phyloP scores from a whole-genome alignment of 2,797 vertebrate species.

The Glyptemys insculpta region DNA sequence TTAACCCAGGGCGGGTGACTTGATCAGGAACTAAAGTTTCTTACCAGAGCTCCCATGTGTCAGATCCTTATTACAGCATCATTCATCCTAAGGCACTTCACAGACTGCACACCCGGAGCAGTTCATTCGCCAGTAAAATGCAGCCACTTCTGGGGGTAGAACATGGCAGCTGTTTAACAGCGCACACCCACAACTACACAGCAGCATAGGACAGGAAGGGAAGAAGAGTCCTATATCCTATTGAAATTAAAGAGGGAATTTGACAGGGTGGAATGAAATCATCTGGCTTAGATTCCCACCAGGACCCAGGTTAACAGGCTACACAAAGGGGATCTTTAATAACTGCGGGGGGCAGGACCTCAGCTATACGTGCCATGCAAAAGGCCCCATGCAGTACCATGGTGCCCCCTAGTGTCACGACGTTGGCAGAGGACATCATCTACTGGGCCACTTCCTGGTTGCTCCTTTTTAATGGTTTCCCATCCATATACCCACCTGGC shows the following conservation, averaged over 20 bases:
- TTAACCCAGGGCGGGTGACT: not conserved
- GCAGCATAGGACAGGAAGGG: not conserved
- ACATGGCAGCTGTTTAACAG: not conserved
- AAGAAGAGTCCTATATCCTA: not conserved
- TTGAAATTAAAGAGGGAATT: not conserved
- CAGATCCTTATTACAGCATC: not conserved
- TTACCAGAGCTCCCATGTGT: not conserved
- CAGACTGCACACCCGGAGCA: not conserved
- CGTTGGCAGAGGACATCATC: not conserved
- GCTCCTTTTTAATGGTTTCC: not conserved
- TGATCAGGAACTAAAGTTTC: not conserved
- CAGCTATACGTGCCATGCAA: not conserved
- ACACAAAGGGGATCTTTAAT: not conserved
- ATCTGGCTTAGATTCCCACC: not conserved
- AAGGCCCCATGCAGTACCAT: not conserved
- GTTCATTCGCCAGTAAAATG: not conserved
- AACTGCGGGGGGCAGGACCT: not conserved
- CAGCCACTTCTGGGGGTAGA: not conserved
- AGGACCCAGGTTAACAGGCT: not conserved
- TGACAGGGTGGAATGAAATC: not conserved
- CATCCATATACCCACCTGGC: not conserved
- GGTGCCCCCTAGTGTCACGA: not conserved
- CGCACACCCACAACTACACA: not conserved
- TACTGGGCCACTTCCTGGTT: not conserved
- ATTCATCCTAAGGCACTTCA: not conserved